Percentiles rank a stretch among this genome's conserved stretches.
Conservation (phyloP, 1,140 invertebrate genomes). For the Drosophila tsacasi region DNA sequence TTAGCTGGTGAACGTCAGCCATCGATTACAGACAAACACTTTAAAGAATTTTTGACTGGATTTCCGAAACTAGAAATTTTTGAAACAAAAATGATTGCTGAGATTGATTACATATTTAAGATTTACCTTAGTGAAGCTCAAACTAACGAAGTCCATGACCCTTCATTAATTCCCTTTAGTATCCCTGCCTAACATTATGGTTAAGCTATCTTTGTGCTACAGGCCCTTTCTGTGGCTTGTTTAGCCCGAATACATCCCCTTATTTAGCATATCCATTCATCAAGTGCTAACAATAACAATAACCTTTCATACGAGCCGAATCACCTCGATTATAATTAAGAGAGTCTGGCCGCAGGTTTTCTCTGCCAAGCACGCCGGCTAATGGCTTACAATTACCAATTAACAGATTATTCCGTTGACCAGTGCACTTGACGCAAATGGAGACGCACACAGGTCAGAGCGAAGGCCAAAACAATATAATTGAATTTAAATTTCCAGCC, state of each 20-base stretch:
- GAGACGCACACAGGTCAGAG: background rate
- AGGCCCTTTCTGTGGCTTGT: background rate
- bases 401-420: conserved; percentile 62
- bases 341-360: conserved; percentile 50
- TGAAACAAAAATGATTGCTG: conserved; percentile 7
- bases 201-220: background rate
- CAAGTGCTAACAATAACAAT: conserved; percentile 30
- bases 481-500: conserved; percentile 62
- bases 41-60: conserved; percentile 10
- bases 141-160: background rate
- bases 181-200: background rate
- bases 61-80: background rate
- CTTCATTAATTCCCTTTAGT: background rate
- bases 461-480: conserved; percentile 29
- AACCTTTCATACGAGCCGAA: conserved; percentile 7
- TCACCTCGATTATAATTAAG: conserved; percentile 49
- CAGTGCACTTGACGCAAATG: conserved; percentile 5
- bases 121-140: background rate
- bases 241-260: background rate
- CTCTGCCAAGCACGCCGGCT: background rate
- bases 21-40: conserved; percentile 7
- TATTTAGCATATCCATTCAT: conserved; percentile 18
- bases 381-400: conserved; percentile 70
- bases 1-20: conserved; percentile 40
- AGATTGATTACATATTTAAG: background rate